Evolutionary conservation across 2,888 invertebrate species (phyloP), one percentile per base, ranked within the genome.

Genomic region (Escarpia spicata): DNA sequence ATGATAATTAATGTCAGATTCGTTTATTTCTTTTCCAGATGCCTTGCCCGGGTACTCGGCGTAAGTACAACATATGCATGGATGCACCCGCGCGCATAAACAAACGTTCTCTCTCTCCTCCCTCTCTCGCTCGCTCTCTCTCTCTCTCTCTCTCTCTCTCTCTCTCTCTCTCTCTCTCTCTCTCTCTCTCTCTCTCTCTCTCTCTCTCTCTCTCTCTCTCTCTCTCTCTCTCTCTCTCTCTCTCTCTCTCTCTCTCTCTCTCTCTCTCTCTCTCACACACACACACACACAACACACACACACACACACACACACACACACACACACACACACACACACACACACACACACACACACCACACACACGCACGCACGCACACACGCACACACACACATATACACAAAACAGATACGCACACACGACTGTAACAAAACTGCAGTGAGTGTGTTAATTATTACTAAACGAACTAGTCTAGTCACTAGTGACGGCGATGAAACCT

Each of bases 61-160:
- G 75, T 75, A 75, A 75, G 43, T 91, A 15, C 37, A 10, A 37
- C 90, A 2, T 19, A 37, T 19, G 37, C 89, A 26, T n/a, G 26
- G 26, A 26, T n/a, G 26, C 89, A 26, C 89, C 89, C 89, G 19
- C 89, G 0, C 89, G 19, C 89, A 19, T 1, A 37, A 37, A 37
- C 37, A 37, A 37, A 37, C 37, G 1, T 37, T 37, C 37, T 37
- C 37, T 37, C 37, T 37, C 37, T 37, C 37, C 37, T 89, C 89
- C 89, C 89, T 89, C 89, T 26, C 89, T n/a, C n/a, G n/a, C n/a
- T n/a, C n/a, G n/a, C 90, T 8, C 89, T 89, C 89, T n/a, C 89
- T n/a, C n/a, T 1, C 89, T n/a, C 89, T 89, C 89, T n/a, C n/a
- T n/a, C n/a, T 8, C 52, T 12, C 52, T 12, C 52, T 89, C 90